phyloP scores from a whole-genome alignment of 53 echinoderm and acorn worm genomes.

The Zoroaster sp. region DNA sequence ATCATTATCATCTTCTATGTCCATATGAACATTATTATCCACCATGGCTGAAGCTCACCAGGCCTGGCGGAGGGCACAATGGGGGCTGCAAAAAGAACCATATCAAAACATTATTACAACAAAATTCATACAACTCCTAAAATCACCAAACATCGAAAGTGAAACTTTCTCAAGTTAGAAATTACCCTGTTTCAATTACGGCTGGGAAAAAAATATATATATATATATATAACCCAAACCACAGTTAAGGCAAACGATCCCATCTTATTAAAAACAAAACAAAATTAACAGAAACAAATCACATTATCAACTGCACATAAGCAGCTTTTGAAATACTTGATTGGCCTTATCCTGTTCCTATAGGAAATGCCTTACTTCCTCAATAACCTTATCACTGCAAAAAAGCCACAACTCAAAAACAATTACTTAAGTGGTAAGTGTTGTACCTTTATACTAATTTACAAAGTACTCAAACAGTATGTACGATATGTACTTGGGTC shows the following conservation, averaged over 20 bases:
- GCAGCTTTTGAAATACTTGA: background rate
- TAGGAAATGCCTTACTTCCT: slow-evolving; percentile 53
- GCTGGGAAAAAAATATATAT: background rate
- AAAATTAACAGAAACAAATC: background rate
- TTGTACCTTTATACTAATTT: no score
- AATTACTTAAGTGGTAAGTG: no score
- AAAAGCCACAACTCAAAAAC: slow-evolving; percentile 18
- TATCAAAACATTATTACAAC: background rate
- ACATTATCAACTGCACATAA: background rate
- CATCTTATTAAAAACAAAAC: background rate
- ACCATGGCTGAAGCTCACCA: slow-evolving; percentile 49
- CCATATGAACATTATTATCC: slow-evolving; percentile 47
- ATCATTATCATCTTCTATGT: slow-evolving; percentile 76
- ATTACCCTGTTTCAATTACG: background rate
- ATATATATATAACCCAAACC: no score
- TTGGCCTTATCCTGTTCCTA: slow-evolving; percentile 43
- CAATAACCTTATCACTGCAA: slow-evolving; percentile 22
- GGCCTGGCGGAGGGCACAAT: slow-evolving; percentile 29
- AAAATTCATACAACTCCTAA: background rate
- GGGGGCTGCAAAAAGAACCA: slow-evolving; percentile 59
- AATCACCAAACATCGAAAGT: background rate
- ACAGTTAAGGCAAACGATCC: background rate
- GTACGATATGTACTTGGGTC: no score
- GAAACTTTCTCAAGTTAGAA: background rate
- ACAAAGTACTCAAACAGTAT: no score